Evolutionary conservation across 30 jellyfish, hydroid and myxozoan species (phyloP), one percentile per base, ranked within the genome.

Genomic region (Clytia hemisphaerica): DNA sequence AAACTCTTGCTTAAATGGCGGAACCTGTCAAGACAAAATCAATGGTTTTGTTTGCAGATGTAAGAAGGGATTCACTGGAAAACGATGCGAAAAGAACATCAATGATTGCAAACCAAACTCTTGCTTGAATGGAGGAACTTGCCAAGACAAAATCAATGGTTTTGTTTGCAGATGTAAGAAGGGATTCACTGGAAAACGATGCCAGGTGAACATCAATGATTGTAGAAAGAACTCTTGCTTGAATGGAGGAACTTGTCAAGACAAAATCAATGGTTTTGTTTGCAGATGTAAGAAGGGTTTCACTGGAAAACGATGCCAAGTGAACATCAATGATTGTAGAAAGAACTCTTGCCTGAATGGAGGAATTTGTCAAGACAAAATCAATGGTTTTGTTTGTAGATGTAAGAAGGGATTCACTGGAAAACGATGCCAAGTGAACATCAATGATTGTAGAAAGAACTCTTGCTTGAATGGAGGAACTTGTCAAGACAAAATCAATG

Each of bases 91-190:
- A n/a, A n/a, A n/a, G n/a, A n/a, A 77, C 37, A 71, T 70, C 16
- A 82, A 80, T 21, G 93, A 80, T 34, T 80, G 93, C 71, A 45
- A 60, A 25, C 66, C 85, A 58, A 51, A 64, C 30, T 86, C 93
- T 1, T 80, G 93, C 76, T 47, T 25, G 26, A 80, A 80, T 34
- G 78, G 75, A 3, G 82, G 79, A 3, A 15, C 25, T 22, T 80
- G 93, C 71, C 40, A 70, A 18, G 93, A 80, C 64, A 54, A 58
- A 38, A 28, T 64, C 19, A 54, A 44, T 27, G 82, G 57, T 64
- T 67, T 58, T 40, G 34, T 63, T 2, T 80, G 93, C 47, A 64
- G 59, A 30, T 80, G 93, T 58, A 16, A 19, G 37, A 76, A 85
- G 4, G 93, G 93, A 25, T 80, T 50, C 63, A 72, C 71, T 12